Conservation (phyloP, 2,113 vertebrate species). For the Siniperca knerii region DNA sequence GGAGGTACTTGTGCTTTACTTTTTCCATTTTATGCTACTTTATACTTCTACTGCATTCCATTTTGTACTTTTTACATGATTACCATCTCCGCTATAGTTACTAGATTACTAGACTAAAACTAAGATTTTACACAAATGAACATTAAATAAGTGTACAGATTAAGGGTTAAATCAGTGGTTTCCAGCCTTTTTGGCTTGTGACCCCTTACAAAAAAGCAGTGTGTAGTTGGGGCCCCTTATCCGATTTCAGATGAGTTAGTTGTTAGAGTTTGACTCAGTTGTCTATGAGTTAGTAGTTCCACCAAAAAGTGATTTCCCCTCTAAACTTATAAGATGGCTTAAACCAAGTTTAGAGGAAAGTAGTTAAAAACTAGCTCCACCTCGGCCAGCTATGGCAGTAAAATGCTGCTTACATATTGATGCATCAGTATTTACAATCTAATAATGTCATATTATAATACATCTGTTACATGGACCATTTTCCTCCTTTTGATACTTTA, state of each 20-base stretch:
- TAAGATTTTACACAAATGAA: background rate
- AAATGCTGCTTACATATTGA: background rate
- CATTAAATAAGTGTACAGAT: background rate
- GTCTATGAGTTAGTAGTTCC: no score
- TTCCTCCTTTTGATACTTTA: background rate
- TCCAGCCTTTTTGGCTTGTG: background rate
- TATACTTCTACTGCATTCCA: no score
- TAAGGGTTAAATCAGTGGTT: background rate
- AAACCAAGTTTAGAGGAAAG: background rate
- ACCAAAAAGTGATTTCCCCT: no score
- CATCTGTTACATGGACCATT: background rate
- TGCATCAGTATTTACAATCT: background rate
- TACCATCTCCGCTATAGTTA: background rate
- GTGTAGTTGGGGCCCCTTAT: background rate
- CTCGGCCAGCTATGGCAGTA: background rate
- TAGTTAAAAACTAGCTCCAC: background rate
- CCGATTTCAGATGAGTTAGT: background rate
- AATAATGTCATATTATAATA: no score
- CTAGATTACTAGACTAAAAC: no score
- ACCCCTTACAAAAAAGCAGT: background rate
- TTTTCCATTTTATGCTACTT: background rate
- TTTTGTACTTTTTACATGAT: background rate
- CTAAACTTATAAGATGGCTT: no score
- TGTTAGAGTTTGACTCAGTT: no score
- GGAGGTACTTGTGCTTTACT: background rate